phyloP scores from a whole-genome alignment of 2,888 invertebrate genomes.

The Plebejus melissa region DNA sequence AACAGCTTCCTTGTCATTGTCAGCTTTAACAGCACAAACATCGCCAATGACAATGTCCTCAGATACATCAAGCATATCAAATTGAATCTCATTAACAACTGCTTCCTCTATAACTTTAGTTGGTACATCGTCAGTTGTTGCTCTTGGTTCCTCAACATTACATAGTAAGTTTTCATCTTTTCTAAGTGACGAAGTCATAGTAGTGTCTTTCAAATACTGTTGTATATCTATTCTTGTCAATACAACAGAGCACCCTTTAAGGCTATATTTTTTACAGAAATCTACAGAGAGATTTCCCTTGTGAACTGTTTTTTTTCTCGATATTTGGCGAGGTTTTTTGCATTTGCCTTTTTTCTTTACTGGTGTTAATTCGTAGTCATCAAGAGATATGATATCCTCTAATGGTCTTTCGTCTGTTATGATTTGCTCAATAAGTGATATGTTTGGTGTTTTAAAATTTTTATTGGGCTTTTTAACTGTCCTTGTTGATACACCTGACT shows the following conservation, averaged over 20 bases:
- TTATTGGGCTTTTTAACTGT: conserved; percentile 42
- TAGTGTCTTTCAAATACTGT: conserved; percentile 41
- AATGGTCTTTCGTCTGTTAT: conserved; percentile 64
- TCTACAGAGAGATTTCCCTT: conserved; percentile 39
- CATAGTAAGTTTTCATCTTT: not conserved
- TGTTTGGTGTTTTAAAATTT: conserved; percentile 57
- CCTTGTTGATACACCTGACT: conserved; percentile 49
- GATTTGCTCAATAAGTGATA: conserved; percentile 68
- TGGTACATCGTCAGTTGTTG: not conserved
- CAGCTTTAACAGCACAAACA: conserved; percentile 52
- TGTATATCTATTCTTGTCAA: conserved; percentile 50
- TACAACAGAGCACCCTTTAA: conserved; percentile 59
- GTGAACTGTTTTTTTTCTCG: conserved; percentile 42
- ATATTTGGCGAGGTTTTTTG: conserved; percentile 39
- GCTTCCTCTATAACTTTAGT: conserved; percentile 38
- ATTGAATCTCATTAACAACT: conserved; percentile 55
- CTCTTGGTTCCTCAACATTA: conserved; percentile 30
- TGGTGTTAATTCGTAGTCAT: conserved; percentile 54
- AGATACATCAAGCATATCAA: conserved; percentile 72
- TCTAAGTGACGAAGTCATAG: conserved; percentile 1
- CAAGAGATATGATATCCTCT: conserved; percentile 66
- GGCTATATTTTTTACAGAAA: conserved; percentile 35
- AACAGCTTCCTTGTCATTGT: conserved; percentile 48
- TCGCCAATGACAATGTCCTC: conserved; percentile 70
- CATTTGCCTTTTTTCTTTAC: conserved; percentile 41